A percentile compares a stretch with the other conserved stretches of the same genome.
Evolutionary conservation across 2,797 vertebrate species (phyloP).

Genomic region (Gymnothorax javanicus): DNA sequence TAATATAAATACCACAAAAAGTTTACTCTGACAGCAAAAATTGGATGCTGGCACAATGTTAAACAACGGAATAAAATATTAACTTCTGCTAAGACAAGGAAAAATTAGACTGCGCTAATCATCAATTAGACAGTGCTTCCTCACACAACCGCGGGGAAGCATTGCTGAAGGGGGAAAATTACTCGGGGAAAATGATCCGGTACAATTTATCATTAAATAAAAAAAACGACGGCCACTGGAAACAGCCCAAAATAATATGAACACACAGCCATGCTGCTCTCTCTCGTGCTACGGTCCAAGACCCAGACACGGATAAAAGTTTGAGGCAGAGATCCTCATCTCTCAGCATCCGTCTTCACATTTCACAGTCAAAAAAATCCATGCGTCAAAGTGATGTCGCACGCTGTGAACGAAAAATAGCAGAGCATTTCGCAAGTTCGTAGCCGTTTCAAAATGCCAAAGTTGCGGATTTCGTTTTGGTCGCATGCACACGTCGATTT

Average conservation of each 20-base stretch:
- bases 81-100: neutral
- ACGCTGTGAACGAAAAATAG: constrained; percentile 62
- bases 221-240: neutral
- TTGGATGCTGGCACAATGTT: neutral
- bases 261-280: neutral
- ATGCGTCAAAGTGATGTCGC: neutral
- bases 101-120: neutral
- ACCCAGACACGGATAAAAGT: neutral
- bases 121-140: too few relatives aligned
- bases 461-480: constrained; percentile 60
- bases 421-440: neutral
- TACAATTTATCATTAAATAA: too few relatives aligned
- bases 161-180: too few relatives aligned
- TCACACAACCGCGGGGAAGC: too few relatives aligned
- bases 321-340: neutral
- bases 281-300: neutral
- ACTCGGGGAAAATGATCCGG: too few relatives aligned
- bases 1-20: neutral
- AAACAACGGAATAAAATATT: neutral
- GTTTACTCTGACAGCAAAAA: neutral
- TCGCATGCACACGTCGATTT: neutral
- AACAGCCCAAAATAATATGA: neutral
- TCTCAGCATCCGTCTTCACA: neutral
- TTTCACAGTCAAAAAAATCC: constrained; percentile 10
- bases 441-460: constrained; percentile 24